Evolutionary conservation across 2,113 vertebrate species (phyloP), one percentile per base, ranked within the genome.

Genomic region (Dasyprocta punctata): DNA sequence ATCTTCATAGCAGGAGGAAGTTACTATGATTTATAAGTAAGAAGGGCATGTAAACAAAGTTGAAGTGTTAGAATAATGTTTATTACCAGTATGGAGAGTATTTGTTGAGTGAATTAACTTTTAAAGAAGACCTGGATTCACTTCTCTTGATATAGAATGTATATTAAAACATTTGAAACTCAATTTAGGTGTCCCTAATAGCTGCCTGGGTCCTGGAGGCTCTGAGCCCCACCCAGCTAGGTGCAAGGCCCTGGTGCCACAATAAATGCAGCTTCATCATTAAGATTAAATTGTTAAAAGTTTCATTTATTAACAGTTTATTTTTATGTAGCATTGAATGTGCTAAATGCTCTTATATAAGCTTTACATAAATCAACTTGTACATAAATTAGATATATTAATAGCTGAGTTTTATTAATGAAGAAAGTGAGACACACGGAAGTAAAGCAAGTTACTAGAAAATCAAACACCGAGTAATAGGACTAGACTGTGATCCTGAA

Each of bases 371-470:
- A 87, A 78, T 78, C 41, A 78, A 77, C 26, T 84, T 41, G 28
- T 38, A 44, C 69, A 65, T 47, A 20, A 92, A 73, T 30, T 73
- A 81, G 90, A 30, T 56, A 38, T 11, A 44, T 87, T 56, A 90
- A 22, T 75, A 73, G 47, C 24, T 94, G 30, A 78, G 41, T 94
- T 94, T 89, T 92, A 91, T 80, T 91, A 30, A 83, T 61, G 36
- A 63, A 80, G 38, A 75, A 80, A 71, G 26, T 44, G 47, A 90
- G 54, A 26, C n/a, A 80, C 13, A 89, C 20, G 60, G 60, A 78
- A 44, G 16, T 85, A 94, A 83, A 44, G 16, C 80, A 94, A 83
- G 0, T 94, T 78, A 61, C n/a, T 54, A 20, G 54, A 54, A 82
- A 86, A 33, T 52, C 44, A 86, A 77, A 90, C 30, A 67, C 10